phyloP scores from a whole-genome alignment of 1,140 invertebrate species.

The Drosophila pruinosa region DNA sequence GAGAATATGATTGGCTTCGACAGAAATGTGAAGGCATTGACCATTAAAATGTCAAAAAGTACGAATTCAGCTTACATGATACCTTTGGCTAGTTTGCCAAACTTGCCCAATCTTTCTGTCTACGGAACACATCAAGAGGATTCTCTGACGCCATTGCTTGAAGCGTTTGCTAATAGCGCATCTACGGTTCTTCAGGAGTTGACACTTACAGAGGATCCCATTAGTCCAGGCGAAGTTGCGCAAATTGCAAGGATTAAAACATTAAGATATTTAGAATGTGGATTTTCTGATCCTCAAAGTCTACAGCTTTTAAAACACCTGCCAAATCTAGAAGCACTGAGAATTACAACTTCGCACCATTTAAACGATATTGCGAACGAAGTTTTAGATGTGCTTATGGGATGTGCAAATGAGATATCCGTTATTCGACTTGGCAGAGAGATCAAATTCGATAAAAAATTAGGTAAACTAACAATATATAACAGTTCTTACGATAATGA shows the following conservation, averaged over 20 bases:
- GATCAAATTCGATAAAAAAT: neutral
- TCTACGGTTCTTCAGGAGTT: neutral
- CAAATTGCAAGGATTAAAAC: neutral
- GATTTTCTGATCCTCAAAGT: neutral
- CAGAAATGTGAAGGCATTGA: neutral
- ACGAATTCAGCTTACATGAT: neutral
- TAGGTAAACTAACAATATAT: neutral
- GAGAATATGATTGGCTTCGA: neutral
- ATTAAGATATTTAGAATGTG: neutral
- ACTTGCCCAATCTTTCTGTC: neutral
- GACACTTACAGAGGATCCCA: neutral
- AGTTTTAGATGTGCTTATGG: neutral
- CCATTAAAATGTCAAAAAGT: neutral
- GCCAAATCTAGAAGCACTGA: neutral
- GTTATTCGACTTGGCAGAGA: neutral
- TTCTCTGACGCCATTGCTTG: neutral
- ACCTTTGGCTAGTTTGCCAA: neutral
- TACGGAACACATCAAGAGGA: neutral
- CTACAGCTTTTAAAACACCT: neutral
- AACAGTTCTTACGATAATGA: neutral
- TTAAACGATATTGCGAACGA: neutral
- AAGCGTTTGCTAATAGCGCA: neutral
- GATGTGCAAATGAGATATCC: neutral
- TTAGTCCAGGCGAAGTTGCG: neutral
- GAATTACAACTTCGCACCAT: neutral